Evolutionary conservation across 2,113 vertebrate genomes (phyloP).

Genomic region (Centropus unirufus): DNA sequence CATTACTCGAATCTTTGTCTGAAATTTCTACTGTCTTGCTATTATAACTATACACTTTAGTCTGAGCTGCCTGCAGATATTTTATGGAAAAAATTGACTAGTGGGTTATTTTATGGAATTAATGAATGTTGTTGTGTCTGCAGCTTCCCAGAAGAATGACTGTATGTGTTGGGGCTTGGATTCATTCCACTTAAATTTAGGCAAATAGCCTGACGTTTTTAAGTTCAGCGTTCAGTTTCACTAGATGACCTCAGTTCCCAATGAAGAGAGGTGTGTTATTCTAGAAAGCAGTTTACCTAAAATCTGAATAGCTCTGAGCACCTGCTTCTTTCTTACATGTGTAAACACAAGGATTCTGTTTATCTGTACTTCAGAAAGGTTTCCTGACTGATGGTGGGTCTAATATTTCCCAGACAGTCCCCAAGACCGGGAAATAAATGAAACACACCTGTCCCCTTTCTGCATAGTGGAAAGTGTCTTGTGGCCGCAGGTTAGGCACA

Average conservation of each 20-base stretch:
- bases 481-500: background rate
- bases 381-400: background rate
- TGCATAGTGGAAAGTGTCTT: background rate
- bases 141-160: conserved; percentile 4
- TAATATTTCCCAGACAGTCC: background rate
- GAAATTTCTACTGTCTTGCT: background rate
- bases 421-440: background rate
- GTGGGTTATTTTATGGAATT: conserved; percentile 9
- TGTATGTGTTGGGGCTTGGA: background rate
- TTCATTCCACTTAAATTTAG: background rate
- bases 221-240: background rate
- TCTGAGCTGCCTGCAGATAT: background rate
- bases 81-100: background rate
- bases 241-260: background rate
- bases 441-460: background rate
- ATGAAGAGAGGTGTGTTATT: background rate
- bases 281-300: background rate
- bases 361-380: background rate
- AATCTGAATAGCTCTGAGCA: background rate
- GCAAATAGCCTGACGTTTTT: background rate
- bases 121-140: conserved; percentile 1
- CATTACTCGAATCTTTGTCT: background rate
- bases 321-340: background rate
- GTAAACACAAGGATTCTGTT: accelerated
- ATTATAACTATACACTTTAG: background rate